These are phyloP conservation scores for Zygogramma bicolorata DNA, from an alignment of 2,888 invertebrate genomes.

Conservation along the genomic window DNA sequence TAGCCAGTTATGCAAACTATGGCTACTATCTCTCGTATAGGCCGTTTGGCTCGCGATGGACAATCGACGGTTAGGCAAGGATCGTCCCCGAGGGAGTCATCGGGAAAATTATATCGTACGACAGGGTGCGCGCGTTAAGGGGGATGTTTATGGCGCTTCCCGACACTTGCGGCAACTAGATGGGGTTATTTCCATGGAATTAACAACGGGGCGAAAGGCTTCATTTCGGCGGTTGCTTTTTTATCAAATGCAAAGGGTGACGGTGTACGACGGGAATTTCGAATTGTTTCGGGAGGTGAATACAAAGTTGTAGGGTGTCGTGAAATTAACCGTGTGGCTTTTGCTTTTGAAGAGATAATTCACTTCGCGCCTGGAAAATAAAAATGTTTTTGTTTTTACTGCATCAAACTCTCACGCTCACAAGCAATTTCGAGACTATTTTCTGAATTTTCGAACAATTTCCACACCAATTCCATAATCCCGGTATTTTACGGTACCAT, in stretches of 20 bases:
- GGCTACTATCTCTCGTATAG: conserved; percentile 63
- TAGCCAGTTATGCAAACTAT: conserved; percentile 65
- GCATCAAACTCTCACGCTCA: no score
- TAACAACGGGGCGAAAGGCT: conserved; percentile 62
- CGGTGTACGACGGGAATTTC: no score
- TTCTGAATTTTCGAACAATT: no score
- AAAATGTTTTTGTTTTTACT: no score
- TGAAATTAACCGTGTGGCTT: no score
- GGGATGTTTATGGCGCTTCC: conserved; percentile 62
- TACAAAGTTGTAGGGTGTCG: no score
- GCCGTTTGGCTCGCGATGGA: conserved; percentile 63
- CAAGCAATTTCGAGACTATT: no score
- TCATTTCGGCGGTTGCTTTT: conserved; percentile 36
- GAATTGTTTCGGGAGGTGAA: not conserved
- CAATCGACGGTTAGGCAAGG: conserved; percentile 63
- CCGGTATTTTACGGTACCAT: no score
- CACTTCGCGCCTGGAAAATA: no score
- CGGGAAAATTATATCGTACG: conserved; percentile 62
- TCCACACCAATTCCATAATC: no score
- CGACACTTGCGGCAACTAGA: conserved; percentile 64
- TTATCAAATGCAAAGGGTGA: conserved; percentile 48
- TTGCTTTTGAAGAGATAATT: no score
- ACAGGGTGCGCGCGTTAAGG: conserved; percentile 59
- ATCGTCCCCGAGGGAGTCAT: conserved; percentile 61
- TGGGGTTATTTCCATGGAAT: conserved; percentile 64